Base-by-base conservation (phyloP, 2,888 invertebrate species). In the Cryptocephalus primarius region DNA sequence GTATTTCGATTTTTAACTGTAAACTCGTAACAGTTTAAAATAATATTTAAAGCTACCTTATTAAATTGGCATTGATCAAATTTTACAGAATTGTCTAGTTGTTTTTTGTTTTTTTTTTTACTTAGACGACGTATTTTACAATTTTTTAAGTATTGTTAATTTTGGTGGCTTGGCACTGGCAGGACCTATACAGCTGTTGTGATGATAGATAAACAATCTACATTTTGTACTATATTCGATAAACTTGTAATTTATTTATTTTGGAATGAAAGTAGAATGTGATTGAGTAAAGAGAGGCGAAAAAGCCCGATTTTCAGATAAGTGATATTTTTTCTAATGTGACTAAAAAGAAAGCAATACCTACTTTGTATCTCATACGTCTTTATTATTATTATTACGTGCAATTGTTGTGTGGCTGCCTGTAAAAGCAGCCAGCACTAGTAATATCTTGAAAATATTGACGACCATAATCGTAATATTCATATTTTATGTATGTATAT, bases 341-440 rank as follows among this genome's bases (percentile, higher is more conserved):
- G 79, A 80, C 77, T 77, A 80, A 77, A 75, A 75, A 80, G 79
- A 75, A 81, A 83, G 82, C 82, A 83, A 82, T 82, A 82, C 36
- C 22, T 22, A 22, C 80, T 76, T 77, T 79, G 76, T 82, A 81
- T 79, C 78, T 77, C 76, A 65, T 67, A 66, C 72, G 75, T 77
- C 75, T 75, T 75, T 76, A 67, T 72, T 62, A 65, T 71, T 72
- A 61, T 60, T 62, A 60, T 63, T 60, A 62, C 64, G 66, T 68
- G 67, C 68, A 68, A 68, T 67, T 68, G 67, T 68, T 66, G 66
- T 65, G 63, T 62, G 63, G 63, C 60, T 62, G 50, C 45, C 60
- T 48, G 49, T 47, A 42, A 41, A 58, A 32, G 31, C 63, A 55
- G 61, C 59, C 60, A 54, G 62, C 64, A 67, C 65, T 62, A 56